These are phyloP conservation scores for Lepidochitona cinerea DNA, from an alignment of 2,888 invertebrate genomes.

Conservation along the genomic window DNA sequence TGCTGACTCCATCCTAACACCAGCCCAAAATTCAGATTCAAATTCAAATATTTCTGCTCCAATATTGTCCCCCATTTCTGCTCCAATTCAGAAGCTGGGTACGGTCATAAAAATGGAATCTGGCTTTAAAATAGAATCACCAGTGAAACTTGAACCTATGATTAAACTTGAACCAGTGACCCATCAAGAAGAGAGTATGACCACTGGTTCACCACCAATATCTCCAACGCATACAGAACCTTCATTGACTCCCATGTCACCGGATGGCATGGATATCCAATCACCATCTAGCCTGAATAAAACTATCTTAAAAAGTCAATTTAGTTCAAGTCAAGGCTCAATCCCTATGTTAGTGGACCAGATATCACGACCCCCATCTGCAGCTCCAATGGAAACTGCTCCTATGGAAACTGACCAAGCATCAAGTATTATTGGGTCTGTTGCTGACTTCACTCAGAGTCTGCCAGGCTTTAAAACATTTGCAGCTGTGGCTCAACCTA, in stretches of 20 bases:
- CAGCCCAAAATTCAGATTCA: not conserved
- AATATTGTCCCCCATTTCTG: not conserved
- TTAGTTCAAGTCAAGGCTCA: not conserved
- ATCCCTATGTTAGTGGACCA: slow-evolving; percentile 55
- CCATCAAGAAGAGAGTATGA: slow-evolving; percentile 35
- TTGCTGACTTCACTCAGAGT: not conserved
- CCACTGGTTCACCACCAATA: slow-evolving; percentile 45
- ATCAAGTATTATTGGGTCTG: slow-evolving; percentile 19
- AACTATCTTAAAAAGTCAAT: not conserved
- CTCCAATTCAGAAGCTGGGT: not conserved
- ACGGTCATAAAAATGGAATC: not conserved
- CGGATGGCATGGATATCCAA: slow-evolving; percentile 58
- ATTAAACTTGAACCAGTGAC: slow-evolving; percentile 16
- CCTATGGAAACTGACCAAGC: slow-evolving; percentile 65
- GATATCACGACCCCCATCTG: slow-evolving; percentile 65
- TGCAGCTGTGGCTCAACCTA: slow-evolving; percentile 21
- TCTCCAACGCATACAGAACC: slow-evolving; percentile 47
- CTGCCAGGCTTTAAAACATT: slow-evolving; percentile 24
- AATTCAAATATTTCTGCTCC: not conserved
- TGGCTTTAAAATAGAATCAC: not conserved
- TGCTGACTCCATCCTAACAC: slow-evolving; percentile 62
- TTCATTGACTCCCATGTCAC: slow-evolving; percentile 53
- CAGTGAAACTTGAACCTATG: not conserved
- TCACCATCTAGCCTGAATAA: slow-evolving; percentile 27
- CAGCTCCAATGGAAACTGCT: slow-evolving; percentile 37